phyloP scores from a whole-genome alignment of 2,888 invertebrate genomes.

The Drosophila anomalipes region DNA sequence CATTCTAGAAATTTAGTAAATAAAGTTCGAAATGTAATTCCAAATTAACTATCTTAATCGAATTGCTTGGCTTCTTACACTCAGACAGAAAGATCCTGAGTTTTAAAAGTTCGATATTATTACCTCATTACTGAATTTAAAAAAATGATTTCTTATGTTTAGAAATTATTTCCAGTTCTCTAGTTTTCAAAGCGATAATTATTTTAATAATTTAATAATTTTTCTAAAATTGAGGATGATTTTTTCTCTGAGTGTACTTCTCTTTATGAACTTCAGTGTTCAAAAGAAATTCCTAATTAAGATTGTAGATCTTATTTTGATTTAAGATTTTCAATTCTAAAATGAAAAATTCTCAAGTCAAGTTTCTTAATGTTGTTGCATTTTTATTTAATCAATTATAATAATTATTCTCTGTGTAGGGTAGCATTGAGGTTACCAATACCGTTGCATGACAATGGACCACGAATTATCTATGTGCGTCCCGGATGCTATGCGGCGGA shows the following conservation, averaged over 20 bases:
- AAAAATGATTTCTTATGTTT: background rate
- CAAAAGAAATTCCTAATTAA: background rate
- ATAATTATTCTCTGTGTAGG: constrained; percentile 7
- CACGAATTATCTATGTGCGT: constrained; percentile 86
- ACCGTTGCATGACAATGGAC: constrained; percentile 84
- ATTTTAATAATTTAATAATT: no score
- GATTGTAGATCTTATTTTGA: background rate
- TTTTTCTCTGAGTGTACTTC: background rate
- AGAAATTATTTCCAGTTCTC: no score
- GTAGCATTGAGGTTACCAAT: constrained; percentile 56
- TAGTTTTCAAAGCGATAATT: background rate
- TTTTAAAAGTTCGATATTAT: no score
- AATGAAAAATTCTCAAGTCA: background rate
- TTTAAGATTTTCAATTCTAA: background rate
- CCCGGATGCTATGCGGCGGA: constrained; percentile 86
- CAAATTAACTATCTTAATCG: background rate
- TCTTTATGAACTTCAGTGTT: background rate
- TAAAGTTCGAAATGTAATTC: background rate
- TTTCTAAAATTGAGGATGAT: background rate
- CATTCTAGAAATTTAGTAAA: background rate
- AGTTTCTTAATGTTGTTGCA: no score
- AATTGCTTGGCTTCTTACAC: background rate
- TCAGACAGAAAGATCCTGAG: no score
- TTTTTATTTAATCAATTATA: background rate
- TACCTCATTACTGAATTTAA: no score